phyloP scores from a whole-genome alignment of 23 tunicate genomes.

The Ascidia mentula region DNA sequence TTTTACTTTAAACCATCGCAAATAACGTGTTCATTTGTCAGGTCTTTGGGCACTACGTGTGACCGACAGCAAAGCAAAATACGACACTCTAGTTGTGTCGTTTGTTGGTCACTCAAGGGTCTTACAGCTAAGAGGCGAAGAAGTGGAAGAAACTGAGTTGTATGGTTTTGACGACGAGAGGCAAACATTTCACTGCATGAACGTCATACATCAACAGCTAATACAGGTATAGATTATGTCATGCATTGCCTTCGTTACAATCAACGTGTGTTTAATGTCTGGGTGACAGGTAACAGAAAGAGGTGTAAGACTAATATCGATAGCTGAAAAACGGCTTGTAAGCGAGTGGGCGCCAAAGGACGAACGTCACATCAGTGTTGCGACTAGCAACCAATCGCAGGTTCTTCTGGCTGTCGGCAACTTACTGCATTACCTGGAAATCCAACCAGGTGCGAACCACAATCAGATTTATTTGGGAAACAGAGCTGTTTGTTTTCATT shows the following conservation, averaged over 20 bases:
- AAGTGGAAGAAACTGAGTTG: slow-evolving; percentile 84
- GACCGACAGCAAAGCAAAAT: slow-evolving; percentile 24
- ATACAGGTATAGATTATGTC: slow-evolving; percentile 45
- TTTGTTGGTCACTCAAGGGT: slow-evolving; percentile 92
- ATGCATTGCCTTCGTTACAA: background rate
- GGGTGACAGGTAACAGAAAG: slow-evolving; percentile 65
- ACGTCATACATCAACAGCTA: slow-evolving; percentile 73
- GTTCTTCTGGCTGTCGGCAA: slow-evolving; percentile 74
- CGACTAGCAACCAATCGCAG: slow-evolving; percentile 77
- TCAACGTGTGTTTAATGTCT: background rate
- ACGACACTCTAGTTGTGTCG: slow-evolving; percentile 87
- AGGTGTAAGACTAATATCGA: slow-evolving; percentile 61
- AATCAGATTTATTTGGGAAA: no score
- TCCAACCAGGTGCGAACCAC: slow-evolving; percentile 44
- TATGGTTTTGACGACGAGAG: slow-evolving; percentile 79
- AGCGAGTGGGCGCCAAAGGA: slow-evolving; percentile 74
- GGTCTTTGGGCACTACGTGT: slow-evolving; percentile 84
- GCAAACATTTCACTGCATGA: slow-evolving; percentile 67
- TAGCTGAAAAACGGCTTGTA: slow-evolving; percentile 23
- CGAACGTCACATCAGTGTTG: slow-evolving; percentile 69
- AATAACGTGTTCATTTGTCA: background rate
- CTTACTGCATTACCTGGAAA: slow-evolving; percentile 65
- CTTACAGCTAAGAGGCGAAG: slow-evolving; percentile 78
- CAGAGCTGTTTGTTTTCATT: no score
- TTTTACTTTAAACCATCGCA: background rate